Conservation (phyloP, 1,140 invertebrate species). For the Conopomorpha cramerella region DNA sequence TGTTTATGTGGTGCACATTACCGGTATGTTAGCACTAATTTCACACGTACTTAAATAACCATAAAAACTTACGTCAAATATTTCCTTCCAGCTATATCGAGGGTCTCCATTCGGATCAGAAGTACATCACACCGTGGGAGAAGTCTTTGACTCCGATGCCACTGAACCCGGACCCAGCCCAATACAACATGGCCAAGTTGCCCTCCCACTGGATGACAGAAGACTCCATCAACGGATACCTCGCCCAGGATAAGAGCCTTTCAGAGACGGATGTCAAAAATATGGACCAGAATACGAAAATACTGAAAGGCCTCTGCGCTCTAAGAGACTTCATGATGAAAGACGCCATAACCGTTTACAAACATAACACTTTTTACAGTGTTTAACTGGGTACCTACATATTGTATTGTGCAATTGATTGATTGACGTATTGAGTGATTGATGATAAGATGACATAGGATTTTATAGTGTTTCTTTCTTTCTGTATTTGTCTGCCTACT, state of each 20-base stretch:
- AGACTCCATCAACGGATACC: constrained; percentile 54
- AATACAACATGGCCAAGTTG: constrained; percentile 64
- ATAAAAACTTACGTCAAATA: constrained; percentile 2
- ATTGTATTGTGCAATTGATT: too few relatives aligned
- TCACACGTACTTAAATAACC: too few relatives aligned
- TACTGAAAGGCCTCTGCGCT: constrained; percentile 91
- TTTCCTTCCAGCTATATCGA: constrained; percentile 84
- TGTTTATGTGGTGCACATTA: too few relatives aligned
- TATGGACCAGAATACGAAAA: constrained; percentile 75
- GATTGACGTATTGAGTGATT: too few relatives aligned
- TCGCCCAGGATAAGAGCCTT: constrained; percentile 44
- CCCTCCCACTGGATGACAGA: constrained; percentile 84
- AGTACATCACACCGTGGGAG: constrained; percentile 87
- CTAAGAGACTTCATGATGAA: constrained; percentile 92
- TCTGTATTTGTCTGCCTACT: too few relatives aligned
- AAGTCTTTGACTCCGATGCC: constrained; percentile 76
- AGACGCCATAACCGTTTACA: constrained; percentile 69
- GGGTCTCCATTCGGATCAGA: constrained; percentile 82
- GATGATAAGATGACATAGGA: too few relatives aligned
- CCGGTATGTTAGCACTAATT: too few relatives aligned
- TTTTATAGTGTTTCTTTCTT: too few relatives aligned
- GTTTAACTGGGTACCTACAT: too few relatives aligned
- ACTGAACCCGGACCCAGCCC: constrained; percentile 47
- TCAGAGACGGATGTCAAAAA: constrained; percentile 64
- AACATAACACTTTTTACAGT: constrained; percentile 9